Conservation (phyloP, 2,888 invertebrate genomes). For the Mystacides longicornis region DNA sequence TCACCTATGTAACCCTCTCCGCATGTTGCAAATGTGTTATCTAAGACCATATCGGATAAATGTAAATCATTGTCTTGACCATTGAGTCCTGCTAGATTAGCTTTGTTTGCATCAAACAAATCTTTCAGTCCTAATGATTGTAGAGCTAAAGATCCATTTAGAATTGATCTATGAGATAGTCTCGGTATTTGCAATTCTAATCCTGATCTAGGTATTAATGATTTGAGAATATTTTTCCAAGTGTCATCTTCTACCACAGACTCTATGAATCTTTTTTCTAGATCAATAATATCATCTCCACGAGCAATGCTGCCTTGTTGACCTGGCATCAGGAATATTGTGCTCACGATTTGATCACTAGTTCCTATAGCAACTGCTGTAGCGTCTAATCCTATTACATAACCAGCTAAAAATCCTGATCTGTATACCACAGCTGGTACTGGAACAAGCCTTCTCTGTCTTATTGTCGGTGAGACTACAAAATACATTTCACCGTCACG, state of each 20-base stretch:
- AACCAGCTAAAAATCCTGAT: slow-evolving; percentile 72
- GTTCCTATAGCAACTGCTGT: slow-evolving; percentile 73
- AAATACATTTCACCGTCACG: slow-evolving; percentile 83
- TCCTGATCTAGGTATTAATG: slow-evolving; percentile 66
- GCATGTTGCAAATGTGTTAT: slow-evolving; percentile 77
- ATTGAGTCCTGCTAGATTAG: slow-evolving; percentile 76
- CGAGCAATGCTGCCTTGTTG: slow-evolving; percentile 75
- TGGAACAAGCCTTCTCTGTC: slow-evolving; percentile 72
- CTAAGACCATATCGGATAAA: slow-evolving; percentile 77
- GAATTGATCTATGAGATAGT: slow-evolving; percentile 73
- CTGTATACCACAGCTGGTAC: slow-evolving; percentile 77
- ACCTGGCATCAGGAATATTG: slow-evolving; percentile 77
- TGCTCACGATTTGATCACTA: slow-evolving; percentile 63
- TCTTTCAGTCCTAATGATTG: slow-evolving; percentile 76
- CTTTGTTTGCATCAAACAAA: slow-evolving; percentile 65
- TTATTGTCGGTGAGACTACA: slow-evolving; percentile 70
- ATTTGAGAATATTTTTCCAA: slow-evolving; percentile 67
- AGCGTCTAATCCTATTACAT: slow-evolving; percentile 76
- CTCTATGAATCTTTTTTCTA: slow-evolving; percentile 64
- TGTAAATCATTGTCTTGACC: slow-evolving; percentile 72
- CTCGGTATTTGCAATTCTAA: slow-evolving; percentile 78
- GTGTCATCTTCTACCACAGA: slow-evolving; percentile 58
- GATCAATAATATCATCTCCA: slow-evolving; percentile 66
- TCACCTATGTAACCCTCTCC: slow-evolving; percentile 66
- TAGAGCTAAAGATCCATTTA: slow-evolving; percentile 72